Evolutionary conservation across 2,888 invertebrate genomes (phyloP).

Genomic region (Aleiodes testaceus): DNA sequence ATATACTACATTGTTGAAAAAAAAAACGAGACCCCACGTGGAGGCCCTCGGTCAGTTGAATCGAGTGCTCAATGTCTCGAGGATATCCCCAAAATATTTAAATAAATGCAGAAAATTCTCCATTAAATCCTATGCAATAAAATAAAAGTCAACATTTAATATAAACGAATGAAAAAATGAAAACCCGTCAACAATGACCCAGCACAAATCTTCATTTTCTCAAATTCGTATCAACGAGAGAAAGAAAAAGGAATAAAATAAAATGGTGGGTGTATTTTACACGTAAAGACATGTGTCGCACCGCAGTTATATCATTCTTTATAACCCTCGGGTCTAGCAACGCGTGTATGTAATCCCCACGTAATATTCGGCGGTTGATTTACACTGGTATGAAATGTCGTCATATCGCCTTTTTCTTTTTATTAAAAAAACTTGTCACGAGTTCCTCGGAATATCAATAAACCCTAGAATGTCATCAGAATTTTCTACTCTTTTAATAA

Average conservation of each 20-base stretch:
- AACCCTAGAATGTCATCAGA: too few relatives aligned
- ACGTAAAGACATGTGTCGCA: constrained; percentile 70
- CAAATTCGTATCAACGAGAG: constrained; percentile 40
- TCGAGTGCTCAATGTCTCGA: neutral
- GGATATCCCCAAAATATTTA: too few relatives aligned
- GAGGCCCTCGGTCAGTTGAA: constrained; percentile 63
- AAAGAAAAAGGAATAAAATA: constrained; percentile 38
- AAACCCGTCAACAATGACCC: constrained; percentile 16
- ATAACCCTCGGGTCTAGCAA: constrained; percentile 57
- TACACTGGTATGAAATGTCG: constrained; percentile 66
- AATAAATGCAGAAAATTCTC: too few relatives aligned
- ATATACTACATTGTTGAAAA: constrained; percentile 39
- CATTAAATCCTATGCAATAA: too few relatives aligned
- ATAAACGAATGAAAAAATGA: constrained; percentile 6
- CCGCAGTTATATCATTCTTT: constrained; percentile 72
- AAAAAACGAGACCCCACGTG: constrained; percentile 63
- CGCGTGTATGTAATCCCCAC: constrained; percentile 55
- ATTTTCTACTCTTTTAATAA: neutral
- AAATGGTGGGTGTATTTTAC: constrained; percentile 56
- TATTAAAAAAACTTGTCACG: neutral
- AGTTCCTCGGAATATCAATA: too few relatives aligned
- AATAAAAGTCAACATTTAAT: constrained; percentile 8
- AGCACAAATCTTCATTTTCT: constrained; percentile 68
- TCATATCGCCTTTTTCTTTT: constrained; percentile 39
- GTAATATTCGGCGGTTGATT: constrained; percentile 70